phyloP scores from a whole-genome alignment of 2,113 vertebrate species.

The Rhipidura dahli region DNA sequence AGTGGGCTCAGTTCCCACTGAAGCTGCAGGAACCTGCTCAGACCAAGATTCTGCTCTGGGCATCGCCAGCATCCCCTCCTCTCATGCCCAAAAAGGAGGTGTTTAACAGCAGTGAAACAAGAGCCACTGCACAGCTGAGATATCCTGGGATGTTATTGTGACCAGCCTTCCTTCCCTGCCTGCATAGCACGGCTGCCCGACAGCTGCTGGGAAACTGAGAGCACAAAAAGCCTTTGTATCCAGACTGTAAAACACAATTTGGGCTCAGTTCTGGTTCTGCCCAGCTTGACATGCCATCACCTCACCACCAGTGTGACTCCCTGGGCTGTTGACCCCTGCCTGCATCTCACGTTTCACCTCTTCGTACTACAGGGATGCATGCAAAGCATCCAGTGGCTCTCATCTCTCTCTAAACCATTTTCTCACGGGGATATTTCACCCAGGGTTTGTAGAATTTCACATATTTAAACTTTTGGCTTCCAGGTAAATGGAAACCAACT shows the following conservation, averaged over 20 bases:
- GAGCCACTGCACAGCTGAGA: neutral
- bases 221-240: neutral
- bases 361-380: neutral
- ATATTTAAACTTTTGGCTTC: neutral
- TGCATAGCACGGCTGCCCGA: accelerated
- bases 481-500: neutral
- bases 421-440: neutral
- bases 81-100: neutral
- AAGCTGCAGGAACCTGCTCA: neutral
- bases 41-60: neutral
- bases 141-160: neutral
- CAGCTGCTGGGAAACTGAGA: neutral
- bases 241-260: neutral
- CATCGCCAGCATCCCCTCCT: neutral
- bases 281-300: neutral
- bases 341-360: neutral
- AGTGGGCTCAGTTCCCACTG: neutral
- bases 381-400: neutral
- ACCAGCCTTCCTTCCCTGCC: neutral
- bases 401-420: neutral
- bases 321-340: accelerated
- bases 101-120: neutral
- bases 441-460: neutral
- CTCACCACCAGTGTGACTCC: neutral
- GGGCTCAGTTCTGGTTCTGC: neutral